Evolutionary conservation across 2,888 invertebrate species (phyloP).

Genomic region (Cotesia congregata): DNA sequence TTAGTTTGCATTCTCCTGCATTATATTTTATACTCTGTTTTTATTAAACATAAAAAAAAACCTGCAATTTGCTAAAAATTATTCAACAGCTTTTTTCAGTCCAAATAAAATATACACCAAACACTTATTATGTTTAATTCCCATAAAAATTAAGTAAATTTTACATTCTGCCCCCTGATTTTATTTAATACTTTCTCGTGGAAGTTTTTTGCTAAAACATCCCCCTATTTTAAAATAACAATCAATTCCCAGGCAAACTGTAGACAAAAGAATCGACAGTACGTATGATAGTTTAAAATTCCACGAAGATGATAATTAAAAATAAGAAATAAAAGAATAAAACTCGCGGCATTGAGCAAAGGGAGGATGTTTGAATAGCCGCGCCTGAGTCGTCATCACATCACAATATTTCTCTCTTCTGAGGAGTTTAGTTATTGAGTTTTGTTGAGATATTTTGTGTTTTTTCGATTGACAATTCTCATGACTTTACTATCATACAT

Average conservation of each 20-base stretch:
- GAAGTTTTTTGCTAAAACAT: not conserved
- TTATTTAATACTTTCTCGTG: too few species aligned
- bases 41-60: conserved; percentile 25
- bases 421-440: conserved; percentile 24
- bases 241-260: not conserved
- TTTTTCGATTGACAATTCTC: conserved; percentile 67
- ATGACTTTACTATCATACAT: conserved; percentile 49
- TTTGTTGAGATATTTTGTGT: conserved; percentile 45
- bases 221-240: not conserved
- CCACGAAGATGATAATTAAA: conserved; percentile 11
- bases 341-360: conserved; percentile 55
- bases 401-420: conserved; percentile 27
- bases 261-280: conserved; percentile 14
- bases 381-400: conserved; percentile 57
- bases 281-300: conserved; percentile 6
- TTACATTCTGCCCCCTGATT: too few species aligned
- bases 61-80: not conserved
- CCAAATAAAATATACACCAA: not conserved
- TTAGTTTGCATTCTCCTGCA: not conserved
- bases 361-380: conserved; percentile 69
- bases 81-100: not conserved
- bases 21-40: conserved; percentile 5
- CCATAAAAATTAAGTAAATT: too few species aligned
- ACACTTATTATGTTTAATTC: too few species aligned
- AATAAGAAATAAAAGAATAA: conserved; percentile 26